These are phyloP conservation scores for Dexiosoma caninum DNA, from an alignment of 2,888 invertebrate genomes.

Conservation along the genomic window DNA sequence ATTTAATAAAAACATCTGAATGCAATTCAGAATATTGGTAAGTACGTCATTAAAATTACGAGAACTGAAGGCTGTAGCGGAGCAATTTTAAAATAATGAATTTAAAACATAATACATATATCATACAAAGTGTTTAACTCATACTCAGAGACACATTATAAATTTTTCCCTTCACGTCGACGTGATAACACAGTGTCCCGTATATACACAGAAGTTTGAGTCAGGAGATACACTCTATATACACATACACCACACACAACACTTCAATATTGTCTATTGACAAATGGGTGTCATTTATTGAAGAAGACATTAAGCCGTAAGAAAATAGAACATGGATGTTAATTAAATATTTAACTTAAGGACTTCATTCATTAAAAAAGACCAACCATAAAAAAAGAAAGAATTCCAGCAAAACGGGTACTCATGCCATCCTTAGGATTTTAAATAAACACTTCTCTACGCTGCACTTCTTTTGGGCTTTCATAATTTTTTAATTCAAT, in stretches of 20 bases:
- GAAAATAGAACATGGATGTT: conserved; percentile 38
- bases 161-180: not conserved
- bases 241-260: no score
- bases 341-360: conserved; percentile 55
- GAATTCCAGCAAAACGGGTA: not conserved
- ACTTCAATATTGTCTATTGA: not conserved
- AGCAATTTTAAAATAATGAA: no score
- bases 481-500: conserved; percentile 48
- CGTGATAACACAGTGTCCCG: conserved; percentile 27
- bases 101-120: no score
- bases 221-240: not conserved
- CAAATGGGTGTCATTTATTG: conserved; percentile 53
- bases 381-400: no score
- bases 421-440: not conserved
- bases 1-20: no score
- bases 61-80: no score
- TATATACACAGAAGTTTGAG: conserved; percentile 14
- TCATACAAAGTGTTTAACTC: no score
- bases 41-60: no score
- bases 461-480: not conserved
- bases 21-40: no score
- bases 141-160: not conserved
- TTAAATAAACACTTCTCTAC: conserved; percentile 17
- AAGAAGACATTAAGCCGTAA: conserved; percentile 23
- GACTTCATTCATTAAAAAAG: conserved; percentile 45